A percentile compares a stretch with the other conserved stretches of the same genome.
These are phyloP conservation scores for Eucera pruinosa DNA, from an alignment of 2,888 invertebrate genomes.

Conservation along the genomic window DNA sequence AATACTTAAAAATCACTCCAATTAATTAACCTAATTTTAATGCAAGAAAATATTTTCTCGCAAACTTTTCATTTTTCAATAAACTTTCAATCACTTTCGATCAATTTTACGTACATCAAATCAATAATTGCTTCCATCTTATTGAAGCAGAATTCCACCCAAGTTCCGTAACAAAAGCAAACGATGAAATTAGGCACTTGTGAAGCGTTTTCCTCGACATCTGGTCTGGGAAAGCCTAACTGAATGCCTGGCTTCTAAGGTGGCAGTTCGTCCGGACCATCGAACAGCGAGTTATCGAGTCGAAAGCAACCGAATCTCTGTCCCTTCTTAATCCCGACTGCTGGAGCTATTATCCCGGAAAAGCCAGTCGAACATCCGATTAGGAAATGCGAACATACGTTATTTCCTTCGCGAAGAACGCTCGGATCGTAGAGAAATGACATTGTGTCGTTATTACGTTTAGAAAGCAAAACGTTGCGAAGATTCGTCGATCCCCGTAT, in stretches of 20 bases:
- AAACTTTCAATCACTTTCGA: no score
- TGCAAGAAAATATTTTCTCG: no score
- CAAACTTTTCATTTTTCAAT: no score
- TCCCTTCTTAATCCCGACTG: slow-evolving; percentile 74
- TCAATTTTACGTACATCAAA: no score
- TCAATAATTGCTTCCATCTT: no score
- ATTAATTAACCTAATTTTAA: no score
- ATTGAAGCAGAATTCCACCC: not conserved
- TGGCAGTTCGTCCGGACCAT: slow-evolving; percentile 71
- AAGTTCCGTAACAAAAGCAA: no score
- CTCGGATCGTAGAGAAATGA: slow-evolving; percentile 61
- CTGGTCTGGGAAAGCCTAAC: slow-evolving; percentile 29
- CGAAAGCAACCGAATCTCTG: slow-evolving; percentile 72
- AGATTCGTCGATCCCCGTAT: slow-evolving; percentile 56
- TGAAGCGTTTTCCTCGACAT: slow-evolving; percentile 10
- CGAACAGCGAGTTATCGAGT: slow-evolving; percentile 77
- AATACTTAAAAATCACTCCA: no score
- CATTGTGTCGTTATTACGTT: slow-evolving; percentile 72
- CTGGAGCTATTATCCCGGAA: slow-evolving; percentile 78
- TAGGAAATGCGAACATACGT: slow-evolving; percentile 80
- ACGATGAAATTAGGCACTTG: not conserved
- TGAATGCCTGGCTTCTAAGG: slow-evolving; percentile 60
- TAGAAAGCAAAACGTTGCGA: slow-evolving; percentile 56
- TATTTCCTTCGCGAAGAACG: slow-evolving; percentile 70
- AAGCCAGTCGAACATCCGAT: slow-evolving; percentile 80